A percentile compares a stretch with the other conserved stretches of the same genome.
phyloP scores from a whole-genome alignment of 2,113 vertebrate genomes.

The Phalacrocorax brasilianus region DNA sequence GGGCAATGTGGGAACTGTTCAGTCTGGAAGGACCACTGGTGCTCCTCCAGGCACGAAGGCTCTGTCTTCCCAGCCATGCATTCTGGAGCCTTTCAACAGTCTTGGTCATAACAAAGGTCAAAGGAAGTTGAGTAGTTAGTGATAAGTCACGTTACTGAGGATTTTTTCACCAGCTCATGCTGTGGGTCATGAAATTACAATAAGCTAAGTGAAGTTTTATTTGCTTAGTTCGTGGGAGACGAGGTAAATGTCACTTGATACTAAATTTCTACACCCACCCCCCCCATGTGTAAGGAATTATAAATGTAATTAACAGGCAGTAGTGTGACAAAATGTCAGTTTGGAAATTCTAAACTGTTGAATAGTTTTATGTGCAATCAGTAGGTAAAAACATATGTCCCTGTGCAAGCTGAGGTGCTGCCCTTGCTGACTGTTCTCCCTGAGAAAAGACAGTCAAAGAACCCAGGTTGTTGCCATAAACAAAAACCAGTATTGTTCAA shows the following conservation, averaged over 20 bases:
- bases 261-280: background rate
- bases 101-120: background rate
- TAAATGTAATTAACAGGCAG: background rate
- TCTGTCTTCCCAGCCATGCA: rapidly evolving
- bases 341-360: background rate
- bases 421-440: background rate
- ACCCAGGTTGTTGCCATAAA: background rate
- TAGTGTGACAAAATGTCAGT: background rate
- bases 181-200: background rate
- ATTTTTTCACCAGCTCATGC: background rate
- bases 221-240: background rate
- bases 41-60: background rate
- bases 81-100: background rate
- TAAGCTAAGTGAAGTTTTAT: background rate
- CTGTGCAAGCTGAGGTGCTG: background rate
- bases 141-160: background rate
- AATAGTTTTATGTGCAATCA: background rate
- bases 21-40: background rate
- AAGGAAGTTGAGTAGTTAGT: background rate
- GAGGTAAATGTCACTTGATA: background rate
- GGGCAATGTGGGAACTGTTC: background rate
- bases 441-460: background rate
- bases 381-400: background rate
- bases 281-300: background rate
- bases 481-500: background rate